A percentile compares a stretch with the other conserved stretches of the same genome.
Evolutionary conservation across 2,888 invertebrate genomes (phyloP).

Genomic region (Syrphus vitripennis): DNA sequence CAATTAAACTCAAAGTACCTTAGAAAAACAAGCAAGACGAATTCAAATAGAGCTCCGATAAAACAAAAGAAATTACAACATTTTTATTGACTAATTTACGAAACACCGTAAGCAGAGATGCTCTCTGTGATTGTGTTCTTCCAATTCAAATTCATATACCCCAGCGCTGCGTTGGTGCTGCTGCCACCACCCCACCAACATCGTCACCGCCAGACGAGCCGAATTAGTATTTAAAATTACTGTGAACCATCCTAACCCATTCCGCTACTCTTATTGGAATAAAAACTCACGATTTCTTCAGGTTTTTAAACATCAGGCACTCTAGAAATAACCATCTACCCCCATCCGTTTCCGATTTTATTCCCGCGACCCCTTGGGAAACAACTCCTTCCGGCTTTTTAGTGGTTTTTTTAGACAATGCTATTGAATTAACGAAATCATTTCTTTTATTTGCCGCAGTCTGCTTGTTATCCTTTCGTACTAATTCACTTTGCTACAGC

Average conservation of each 20-base stretch:
- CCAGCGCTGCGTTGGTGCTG: neutral
- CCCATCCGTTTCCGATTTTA: neutral
- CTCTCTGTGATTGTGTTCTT: constrained; percentile 53
- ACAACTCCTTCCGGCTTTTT: constrained; percentile 65
- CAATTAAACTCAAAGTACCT: constrained; percentile 53
- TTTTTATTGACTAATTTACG: constrained; percentile 71
- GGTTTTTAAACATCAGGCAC: constrained; percentile 44
- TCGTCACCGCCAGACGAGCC: constrained; percentile 16
- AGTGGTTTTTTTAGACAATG: constrained; percentile 69
- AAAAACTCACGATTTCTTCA: constrained; percentile 46
- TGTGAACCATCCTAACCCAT: constrained; percentile 22
- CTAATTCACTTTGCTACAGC: constrained; percentile 65
- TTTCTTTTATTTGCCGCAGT: constrained; percentile 71
- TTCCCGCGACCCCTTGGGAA: neutral
- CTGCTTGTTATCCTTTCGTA: constrained; percentile 71
- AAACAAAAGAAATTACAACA: constrained; percentile 71
- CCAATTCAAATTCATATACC: constrained; percentile 40
- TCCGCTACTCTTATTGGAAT: constrained; percentile 7
- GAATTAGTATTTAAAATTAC: constrained; percentile 67
- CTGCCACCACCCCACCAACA: neutral
- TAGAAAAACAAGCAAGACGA: constrained; percentile 49
- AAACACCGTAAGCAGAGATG: constrained; percentile 60
- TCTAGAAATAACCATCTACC: neutral
- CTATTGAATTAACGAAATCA: constrained; percentile 72
- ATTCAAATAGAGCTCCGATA: constrained; percentile 58